Base-by-base conservation (phyloP, 2,888 invertebrate species). In the Diaperis boleti region DNA sequence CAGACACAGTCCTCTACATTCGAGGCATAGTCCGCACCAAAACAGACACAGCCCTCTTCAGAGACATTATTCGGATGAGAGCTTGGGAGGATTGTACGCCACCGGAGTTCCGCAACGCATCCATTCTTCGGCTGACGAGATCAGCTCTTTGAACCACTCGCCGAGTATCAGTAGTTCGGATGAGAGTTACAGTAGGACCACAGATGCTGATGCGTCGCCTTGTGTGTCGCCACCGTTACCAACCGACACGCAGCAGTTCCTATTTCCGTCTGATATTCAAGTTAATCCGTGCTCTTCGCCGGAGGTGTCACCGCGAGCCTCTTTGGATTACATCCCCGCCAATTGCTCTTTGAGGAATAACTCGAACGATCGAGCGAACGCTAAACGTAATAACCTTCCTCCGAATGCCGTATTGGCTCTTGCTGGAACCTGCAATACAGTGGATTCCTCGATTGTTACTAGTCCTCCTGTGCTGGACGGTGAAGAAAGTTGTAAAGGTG, bases 161-260 rank as follows among this genome's bases (percentile, higher is more conserved):
- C 92, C 92, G 0, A 92, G 91, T 76, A 88, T 92, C 66, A 92
- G 91, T 78, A 92, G 92, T 55, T 93, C 92, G 0, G 92, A 93
- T 76, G 93, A 93, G 80, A 92, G 92, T 79, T 92, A 91, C 76
- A 91, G 92, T 35, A 86, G 92, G 70, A 92, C 92, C 2, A 92
- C 92, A 0, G 91, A 91, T 74, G 92, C 88, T 20, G 87, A 88
- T 66, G 87, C 84, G 7, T 84, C 84, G 1, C 85, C 85, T 2
- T 84, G 84, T 47, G 83, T 84, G 3, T 83, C 84, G 7, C 83
- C 83, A 6, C 81, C 81, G 4, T 64, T 80, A 18, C 78, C 78
- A 42, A 70, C 79, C 37, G 76, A 86, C 76, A 82, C 86, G 0
- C 81, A 86, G 64, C 86, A 87, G 68, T 88, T 87, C 82, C 78